Evolutionary conservation across 2,113 vertebrate species (phyloP), one percentile per base, ranked within the genome.

Genomic region (Pterocles gutturalis): DNA sequence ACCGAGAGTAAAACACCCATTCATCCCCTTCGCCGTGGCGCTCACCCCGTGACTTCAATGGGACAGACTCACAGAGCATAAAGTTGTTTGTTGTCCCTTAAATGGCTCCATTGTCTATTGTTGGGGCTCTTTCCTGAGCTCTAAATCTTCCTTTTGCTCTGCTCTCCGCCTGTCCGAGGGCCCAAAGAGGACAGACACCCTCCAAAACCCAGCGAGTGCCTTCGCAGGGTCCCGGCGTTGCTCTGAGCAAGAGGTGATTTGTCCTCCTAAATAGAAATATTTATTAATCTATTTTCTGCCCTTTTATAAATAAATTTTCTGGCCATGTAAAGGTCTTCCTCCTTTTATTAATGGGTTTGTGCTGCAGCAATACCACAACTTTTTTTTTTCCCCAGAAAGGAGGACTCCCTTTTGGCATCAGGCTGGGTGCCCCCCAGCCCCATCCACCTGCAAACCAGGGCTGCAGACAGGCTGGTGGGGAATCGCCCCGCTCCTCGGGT

Each of bases 81-180:
- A 96, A 94, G 87, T 91, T 91, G 95, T 96, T 96, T 93, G 85
- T 95, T 87, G 83, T 94, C 71, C 88, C 64, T 76, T 85, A 90
- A 93, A 96, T 75, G 91, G 89, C 76, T 57, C 86, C 95, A 93
- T 96, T 97, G 96, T 97, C 66, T 87, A 95, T 96, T 97, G 96
- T 96, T 53, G 49, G 60, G 79, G 94, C 92, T 80, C 75, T 41
- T 90, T 58, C 94, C 94, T 78, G 89, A 66, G 89, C 86, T 80
- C 76, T 73, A 22, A 64, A 62, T 64, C 94, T 85, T 60, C 94
- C 84, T 70, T 9, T 53, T 24, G 84, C 90, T 55, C 65, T 21
- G 38, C 82, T 79, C 41, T 3, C 28, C 0, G 69, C 80, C 64
- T 70, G 67, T 72, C 87, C 72, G 0, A 11, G 28, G 61, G 26